A percentile compares a stretch with the other conserved stretches of the same genome.
Conservation (phyloP, 92 coral and sea anemone genomes). For the Plumapathes pennacea region DNA sequence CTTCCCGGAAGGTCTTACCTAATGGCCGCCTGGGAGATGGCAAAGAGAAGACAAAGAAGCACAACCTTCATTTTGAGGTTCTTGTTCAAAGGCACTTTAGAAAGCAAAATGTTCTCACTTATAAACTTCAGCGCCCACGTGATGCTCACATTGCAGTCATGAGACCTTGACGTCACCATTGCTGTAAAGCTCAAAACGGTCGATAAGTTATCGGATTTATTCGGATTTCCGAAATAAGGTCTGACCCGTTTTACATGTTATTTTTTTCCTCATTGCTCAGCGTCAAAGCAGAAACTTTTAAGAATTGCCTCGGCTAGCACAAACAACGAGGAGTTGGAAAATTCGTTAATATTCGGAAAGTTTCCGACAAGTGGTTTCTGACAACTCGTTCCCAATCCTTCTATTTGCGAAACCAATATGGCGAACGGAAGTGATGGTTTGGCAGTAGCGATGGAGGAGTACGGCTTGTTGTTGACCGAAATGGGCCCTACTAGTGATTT, state of each 20-base stretch:
- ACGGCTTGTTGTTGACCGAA: slow-evolving; percentile 61
- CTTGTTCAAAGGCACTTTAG: no score
- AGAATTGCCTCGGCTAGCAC: no score
- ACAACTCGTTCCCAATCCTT: slow-evolving; percentile 15
- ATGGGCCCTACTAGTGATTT: slow-evolving; percentile 62
- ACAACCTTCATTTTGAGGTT: slow-evolving; percentile 30
- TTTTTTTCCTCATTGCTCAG: no score
- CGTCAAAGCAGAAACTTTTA: no score
- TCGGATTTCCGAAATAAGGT: no score
- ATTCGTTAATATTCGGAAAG: no score
- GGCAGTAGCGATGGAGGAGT: slow-evolving; percentile 53
- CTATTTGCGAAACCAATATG: slow-evolving; percentile 63
- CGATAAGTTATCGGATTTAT: no score
- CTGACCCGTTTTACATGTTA: no score
- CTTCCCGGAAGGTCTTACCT: no score
- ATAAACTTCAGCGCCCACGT: slow-evolving; percentile 38
- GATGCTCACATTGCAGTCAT: slow-evolving; percentile 31
- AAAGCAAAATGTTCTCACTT: no score
- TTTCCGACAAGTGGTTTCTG: neutral
- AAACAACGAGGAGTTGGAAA: no score
- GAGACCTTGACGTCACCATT: slow-evolving; percentile 50
- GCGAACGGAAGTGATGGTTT: slow-evolving; percentile 41
- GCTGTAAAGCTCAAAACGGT: no score
- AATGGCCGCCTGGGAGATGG: slow-evolving; percentile 61
- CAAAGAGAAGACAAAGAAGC: slow-evolving; percentile 11